Evolutionary conservation across 2,888 invertebrate genomes (phyloP), one percentile per base, ranked within the genome.

Genomic region (Plagodis pulveraria): DNA sequence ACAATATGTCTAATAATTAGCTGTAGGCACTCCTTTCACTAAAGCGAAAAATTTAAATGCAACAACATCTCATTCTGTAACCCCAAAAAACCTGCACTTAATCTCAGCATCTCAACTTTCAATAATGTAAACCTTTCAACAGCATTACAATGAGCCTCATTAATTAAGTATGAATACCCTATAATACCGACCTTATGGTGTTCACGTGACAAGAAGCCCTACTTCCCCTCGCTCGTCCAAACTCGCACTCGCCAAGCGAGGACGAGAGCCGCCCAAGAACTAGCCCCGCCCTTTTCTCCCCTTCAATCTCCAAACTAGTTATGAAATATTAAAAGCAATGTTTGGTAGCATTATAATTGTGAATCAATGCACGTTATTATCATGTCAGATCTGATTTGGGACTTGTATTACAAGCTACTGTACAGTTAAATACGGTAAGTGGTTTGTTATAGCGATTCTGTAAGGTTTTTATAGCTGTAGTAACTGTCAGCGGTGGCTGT

Each of bases 161-260:
- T 91, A 91, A 91, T 91, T 91, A 91, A 89, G 85, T 87, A 91
- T 90, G 91, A 91, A 91, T 88, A 84, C 87, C 79, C 84, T 77
- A 78, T 90, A 91, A 91, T 90, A 84, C 76, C 82, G 75, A 80
- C 90, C 89, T 85, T 90, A 89, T 87, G 91, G 79, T 81, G 70
- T 68, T 73, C 87, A 82, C 85, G 85, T 84, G 87, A 83, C 84
- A 76, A 68, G 76, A 80, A 77, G 65, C 75, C 78, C 76, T 58
- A 43, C 62, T 69, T 35, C 73, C 75, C 78, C 76, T 58, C 44
- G 63, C 69, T 35, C 73, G 84, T 86, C 33, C 6, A 40, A 10
- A 9, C 40, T 40, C 10, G 40, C 40, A 5, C 40, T 10, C 5
- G 40, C 40, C 10, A 10, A 10, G 36, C 36, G 8, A 36, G 2